phyloP scores from a whole-genome alignment of 2,113 vertebrate genomes.

The Macroglossus sobrinus region DNA sequence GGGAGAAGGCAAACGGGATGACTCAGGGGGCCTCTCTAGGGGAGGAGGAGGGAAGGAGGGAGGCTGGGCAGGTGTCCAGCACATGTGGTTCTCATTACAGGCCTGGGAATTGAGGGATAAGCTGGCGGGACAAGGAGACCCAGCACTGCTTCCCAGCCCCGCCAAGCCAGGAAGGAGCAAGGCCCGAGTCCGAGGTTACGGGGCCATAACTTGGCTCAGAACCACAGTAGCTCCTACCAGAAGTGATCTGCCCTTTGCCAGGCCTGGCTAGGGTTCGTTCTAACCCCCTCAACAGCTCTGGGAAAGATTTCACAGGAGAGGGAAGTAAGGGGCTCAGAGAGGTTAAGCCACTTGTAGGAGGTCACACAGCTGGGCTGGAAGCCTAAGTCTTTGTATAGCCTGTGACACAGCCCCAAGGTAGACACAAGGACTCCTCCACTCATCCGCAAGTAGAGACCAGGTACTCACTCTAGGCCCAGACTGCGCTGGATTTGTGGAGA shows the following conservation, averaged over 20 bases:
- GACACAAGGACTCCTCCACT: neutral
- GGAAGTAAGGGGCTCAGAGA: neutral
- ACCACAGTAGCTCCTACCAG: neutral
- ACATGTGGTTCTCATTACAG: constrained; percentile 65
- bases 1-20: neutral
- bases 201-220: constrained; percentile 10
- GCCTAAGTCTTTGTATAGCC: neutral
- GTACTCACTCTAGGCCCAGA: neutral
- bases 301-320: neutral
- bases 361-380: neutral
- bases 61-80: neutral
- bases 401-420: neutral
- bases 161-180: constrained; percentile 50
- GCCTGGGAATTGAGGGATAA: constrained; percentile 67
- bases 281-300: neutral
- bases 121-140: constrained; percentile 62
- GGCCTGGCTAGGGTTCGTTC: neutral
- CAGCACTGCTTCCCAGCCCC: neutral
- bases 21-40: constrained; percentile 46
- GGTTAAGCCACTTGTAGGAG: neutral
- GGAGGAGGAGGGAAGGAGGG: neutral
- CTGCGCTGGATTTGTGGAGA: neutral
- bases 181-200: neutral
- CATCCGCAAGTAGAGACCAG: neutral
- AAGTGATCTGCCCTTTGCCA: neutral